Percentiles rank a stretch among this genome's conserved stretches.
Conservation (phyloP, 2,797 vertebrate species). For the Sebastes itinus region DNA sequence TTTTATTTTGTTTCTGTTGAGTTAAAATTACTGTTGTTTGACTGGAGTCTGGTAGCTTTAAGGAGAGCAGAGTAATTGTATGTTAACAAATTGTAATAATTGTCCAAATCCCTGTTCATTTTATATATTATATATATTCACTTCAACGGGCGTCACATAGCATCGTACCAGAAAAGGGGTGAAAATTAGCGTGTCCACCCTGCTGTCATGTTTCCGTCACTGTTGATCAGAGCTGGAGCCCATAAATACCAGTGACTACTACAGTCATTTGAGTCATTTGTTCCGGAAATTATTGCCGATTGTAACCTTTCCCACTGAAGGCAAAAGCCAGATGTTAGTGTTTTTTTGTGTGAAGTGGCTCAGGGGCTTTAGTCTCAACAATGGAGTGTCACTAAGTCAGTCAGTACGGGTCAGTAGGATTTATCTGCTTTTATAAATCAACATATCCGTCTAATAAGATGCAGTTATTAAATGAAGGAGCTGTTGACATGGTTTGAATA, state of each 20-base stretch:
- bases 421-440: not conserved
- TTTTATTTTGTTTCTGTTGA: no score
- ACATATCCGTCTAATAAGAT: no score
- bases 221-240: not conserved
- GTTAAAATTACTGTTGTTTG: no score
- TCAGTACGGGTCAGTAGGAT: not conserved
- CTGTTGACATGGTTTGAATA: not conserved
- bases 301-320: not conserved
- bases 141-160: not conserved
- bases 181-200: not conserved
- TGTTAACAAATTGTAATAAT: not conserved
- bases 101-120: no score
- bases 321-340: not conserved
- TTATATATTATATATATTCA: not conserved
- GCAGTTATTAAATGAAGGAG: not conserved
- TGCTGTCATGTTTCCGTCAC: not conserved
- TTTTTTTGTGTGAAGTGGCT: not conserved
- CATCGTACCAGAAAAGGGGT: accelerated
- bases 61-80: not conserved
- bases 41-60: no score
- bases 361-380: not conserved
- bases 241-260: not conserved
- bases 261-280: not conserved
- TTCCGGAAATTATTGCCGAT: not conserved
- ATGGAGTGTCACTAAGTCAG: not conserved